A percentile compares a stretch with the other conserved stretches of the same genome.
Evolutionary conservation across 2,797 vertebrate species (phyloP).

Genomic region (Acridotheres tristis): DNA sequence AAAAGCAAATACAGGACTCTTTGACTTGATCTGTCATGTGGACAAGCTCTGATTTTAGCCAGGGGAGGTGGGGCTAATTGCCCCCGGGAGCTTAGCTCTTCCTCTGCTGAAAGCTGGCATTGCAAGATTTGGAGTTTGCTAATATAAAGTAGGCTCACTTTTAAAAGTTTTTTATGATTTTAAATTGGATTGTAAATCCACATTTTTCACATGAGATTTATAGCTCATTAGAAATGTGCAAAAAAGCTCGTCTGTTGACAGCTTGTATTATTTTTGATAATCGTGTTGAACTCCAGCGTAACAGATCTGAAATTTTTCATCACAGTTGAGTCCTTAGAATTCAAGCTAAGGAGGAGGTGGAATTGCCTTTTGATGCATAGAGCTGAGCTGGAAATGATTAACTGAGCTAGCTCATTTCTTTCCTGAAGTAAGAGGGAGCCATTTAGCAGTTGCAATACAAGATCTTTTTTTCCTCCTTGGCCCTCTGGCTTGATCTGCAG

Average conservation of each 20-base stretch:
- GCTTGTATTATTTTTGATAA: background rate
- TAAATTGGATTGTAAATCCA: background rate
- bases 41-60: background rate
- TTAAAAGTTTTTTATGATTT: background rate
- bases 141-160: background rate
- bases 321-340: background rate
- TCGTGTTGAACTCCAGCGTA: background rate
- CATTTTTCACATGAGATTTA: background rate
- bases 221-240: background rate
- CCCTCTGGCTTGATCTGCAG: conserved; percentile 78
- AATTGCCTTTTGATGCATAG: conserved; percentile 43
- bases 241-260: background rate
- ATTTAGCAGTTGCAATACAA: conserved; percentile 78
- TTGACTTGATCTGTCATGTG: background rate
- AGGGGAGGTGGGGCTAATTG: background rate
- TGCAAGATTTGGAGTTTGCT: background rate
- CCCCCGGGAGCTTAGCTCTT: background rate
- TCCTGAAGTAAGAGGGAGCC: conserved; percentile 69
- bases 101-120: background rate
- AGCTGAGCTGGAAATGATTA: conserved; percentile 78
- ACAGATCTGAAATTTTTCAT: conserved; percentile 18
- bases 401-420: conserved; percentile 75
- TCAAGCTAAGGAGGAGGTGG: background rate
- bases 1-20: background rate
- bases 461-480: conserved; percentile 44